Evolutionary conservation across 2,113 vertebrate genomes (phyloP).

Genomic region (Vicugna pacos): DNA sequence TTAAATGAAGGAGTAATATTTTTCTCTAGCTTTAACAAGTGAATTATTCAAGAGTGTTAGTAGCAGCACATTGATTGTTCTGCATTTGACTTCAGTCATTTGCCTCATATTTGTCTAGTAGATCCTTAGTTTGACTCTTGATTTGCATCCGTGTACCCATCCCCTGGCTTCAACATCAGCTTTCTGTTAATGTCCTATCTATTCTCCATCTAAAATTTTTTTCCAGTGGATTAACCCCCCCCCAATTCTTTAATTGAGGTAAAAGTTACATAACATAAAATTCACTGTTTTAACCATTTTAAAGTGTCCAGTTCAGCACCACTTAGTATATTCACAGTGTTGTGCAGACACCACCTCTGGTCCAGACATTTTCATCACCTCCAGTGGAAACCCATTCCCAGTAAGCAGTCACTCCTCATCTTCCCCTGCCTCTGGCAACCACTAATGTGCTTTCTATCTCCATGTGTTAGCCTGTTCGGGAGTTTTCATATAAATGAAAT

Average conservation of each 20-base stretch:
- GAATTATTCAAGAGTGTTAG: background rate
- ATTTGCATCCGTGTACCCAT: background rate
- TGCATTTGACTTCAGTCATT: slow-evolving; percentile 37
- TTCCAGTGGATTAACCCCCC: background rate
- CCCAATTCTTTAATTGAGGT: background rate
- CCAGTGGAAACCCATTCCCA: background rate
- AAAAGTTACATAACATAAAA: background rate
- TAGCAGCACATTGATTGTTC: background rate
- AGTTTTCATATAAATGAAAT: background rate
- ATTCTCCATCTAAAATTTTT: background rate
- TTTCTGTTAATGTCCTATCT: background rate
- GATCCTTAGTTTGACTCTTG: slow-evolving; percentile 1
- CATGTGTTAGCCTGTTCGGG: background rate
- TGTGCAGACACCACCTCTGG: background rate
- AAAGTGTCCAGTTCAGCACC: background rate
- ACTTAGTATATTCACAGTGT: background rate
- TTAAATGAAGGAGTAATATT: background rate
- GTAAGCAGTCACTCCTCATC: background rate
- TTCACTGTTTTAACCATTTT: background rate
- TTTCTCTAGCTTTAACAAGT: background rate
- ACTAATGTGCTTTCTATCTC: background rate
- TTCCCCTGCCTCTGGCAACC: background rate
- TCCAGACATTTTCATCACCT: background rate
- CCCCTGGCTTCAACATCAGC: background rate
- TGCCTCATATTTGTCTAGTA: background rate